phyloP scores from a whole-genome alignment of 1,140 invertebrate genomes.

The Papilio aristodemus region DNA sequence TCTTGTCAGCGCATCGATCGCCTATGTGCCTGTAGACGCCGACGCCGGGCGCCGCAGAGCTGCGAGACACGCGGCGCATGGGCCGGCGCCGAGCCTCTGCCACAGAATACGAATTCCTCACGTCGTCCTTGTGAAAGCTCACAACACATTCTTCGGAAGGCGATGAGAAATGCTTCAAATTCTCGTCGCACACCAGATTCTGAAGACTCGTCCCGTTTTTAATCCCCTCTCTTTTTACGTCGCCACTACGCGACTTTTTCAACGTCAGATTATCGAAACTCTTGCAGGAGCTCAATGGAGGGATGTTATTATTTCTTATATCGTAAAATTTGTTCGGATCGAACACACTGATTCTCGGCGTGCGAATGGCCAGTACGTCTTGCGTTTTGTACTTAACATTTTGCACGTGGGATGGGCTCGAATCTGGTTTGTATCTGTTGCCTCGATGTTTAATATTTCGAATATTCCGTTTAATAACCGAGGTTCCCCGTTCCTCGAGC shows the following conservation, averaged over 20 bases:
- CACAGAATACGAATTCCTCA: slow-evolving; percentile 69
- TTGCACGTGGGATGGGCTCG: slow-evolving; percentile 35
- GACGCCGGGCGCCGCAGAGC: slow-evolving; percentile 57
- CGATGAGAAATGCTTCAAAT: slow-evolving; percentile 64
- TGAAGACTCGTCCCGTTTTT: slow-evolving; percentile 69
- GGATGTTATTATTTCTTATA: slow-evolving; percentile 66
- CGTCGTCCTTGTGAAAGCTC: slow-evolving; percentile 49
- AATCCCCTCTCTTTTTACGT: slow-evolving; percentile 50
- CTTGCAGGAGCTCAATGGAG: slow-evolving; percentile 63
- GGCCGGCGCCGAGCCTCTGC: slow-evolving; percentile 61
- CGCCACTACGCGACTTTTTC: slow-evolving; percentile 48
- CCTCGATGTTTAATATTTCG: slow-evolving; percentile 70
- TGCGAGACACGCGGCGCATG: slow-evolving; percentile 51
- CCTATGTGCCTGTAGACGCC: slow-evolving; percentile 67
- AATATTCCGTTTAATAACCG: slow-evolving; percentile 72
- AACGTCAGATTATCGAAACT: slow-evolving; percentile 72
- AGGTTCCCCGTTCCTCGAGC: slow-evolving; percentile 66
- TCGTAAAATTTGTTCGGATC: slow-evolving; percentile 69
- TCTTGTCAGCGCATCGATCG: slow-evolving; percentile 47
- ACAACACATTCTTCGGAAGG: slow-evolving; percentile 51
- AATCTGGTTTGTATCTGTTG: slow-evolving; percentile 56
- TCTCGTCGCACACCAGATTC: slow-evolving; percentile 65
- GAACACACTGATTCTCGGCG: slow-evolving; percentile 57
- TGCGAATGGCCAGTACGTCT: slow-evolving; percentile 47
- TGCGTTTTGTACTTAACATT: slow-evolving; percentile 45